Base-by-base conservation (phyloP, 2,797 vertebrate species). In the Alauda arvensis region DNA sequence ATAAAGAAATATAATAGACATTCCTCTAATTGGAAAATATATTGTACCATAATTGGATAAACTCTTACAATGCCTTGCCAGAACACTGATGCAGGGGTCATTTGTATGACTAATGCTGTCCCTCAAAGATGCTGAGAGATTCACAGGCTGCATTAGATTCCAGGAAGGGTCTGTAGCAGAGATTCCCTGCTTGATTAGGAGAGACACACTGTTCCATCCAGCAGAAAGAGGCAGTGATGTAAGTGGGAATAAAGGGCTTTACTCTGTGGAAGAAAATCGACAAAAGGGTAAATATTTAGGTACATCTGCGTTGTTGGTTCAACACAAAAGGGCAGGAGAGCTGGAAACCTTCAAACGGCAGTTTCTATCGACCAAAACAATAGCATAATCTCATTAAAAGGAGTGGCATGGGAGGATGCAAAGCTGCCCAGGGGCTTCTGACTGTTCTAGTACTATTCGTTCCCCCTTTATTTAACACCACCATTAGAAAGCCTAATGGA, bases 381-480 rank as follows among this genome's bases (percentile, higher is more conserved):
- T 24, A 72, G 34, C 65, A 75, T 74, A 89, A 92, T 89, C 55
- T 93, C 77, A 84, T 95, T 94, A 84, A 87, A 59, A 77, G 25
- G 29, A 82, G 69, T 65, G 33, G 49, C 65, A 80, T 9, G 53
- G 71, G 45, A 91, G 87, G 87, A 94, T 77, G 71, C 80, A 93
- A 79, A 83, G 43, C 68, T 91, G 87, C 93, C 88, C 75, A 39
- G 68, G 71, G 90, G 88, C 65, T 85, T 79, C 80, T 81, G 52
- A 61, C 85, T 87, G 57, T 55, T 89, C 68, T 33, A 55, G 21
- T 81, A 24, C 18, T 85, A 39, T 89, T 88, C 0, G 1, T 91
- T 94, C 94, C 85, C 80, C 88, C 85, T 93, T 93, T 95, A 91
- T 95, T 95, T 94, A 94, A 93, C 85, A 86, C 31, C 61, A 49